phyloP scores from a whole-genome alignment of 2,797 vertebrate species.

The Nannoperca obscura region DNA sequence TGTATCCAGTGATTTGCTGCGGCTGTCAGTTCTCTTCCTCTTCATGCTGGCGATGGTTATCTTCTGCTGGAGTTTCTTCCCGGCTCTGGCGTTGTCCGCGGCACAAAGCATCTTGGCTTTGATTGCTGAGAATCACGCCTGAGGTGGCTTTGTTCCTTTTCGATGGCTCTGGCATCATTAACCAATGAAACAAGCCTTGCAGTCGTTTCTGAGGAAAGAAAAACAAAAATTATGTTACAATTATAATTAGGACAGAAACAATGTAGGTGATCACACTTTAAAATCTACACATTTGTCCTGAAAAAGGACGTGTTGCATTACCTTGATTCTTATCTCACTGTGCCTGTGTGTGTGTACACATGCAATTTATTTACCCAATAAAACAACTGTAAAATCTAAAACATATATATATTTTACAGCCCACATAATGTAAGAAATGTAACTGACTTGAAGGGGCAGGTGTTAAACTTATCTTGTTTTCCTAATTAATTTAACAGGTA shows the following conservation, averaged over 20 bases:
- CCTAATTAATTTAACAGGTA: neutral
- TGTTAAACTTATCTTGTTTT: neutral
- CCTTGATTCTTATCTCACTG: neutral
- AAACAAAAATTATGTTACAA: too few relatives aligned
- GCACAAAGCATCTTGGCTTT: constrained; percentile 35
- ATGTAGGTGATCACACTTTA: too few relatives aligned
- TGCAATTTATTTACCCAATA: neutral
- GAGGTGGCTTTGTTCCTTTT: constrained; percentile 33
- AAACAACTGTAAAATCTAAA: neutral
- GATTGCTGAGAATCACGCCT: constrained; percentile 47
- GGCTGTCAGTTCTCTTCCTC: constrained; percentile 39
- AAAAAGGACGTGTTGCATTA: neutral
- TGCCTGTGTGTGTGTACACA: neutral
- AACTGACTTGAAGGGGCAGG: neutral
- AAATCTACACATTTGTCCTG: neutral
- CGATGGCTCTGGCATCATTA: constrained; percentile 40
- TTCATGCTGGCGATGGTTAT: neutral
- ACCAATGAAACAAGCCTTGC: neutral
- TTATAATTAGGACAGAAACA: neutral
- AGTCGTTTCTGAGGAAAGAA: constrained; percentile 51
- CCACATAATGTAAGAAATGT: neutral
- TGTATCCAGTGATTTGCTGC: neutral
- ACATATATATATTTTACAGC: neutral
- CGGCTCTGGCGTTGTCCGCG: constrained; percentile 30
- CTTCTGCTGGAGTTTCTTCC: constrained; percentile 49